These are phyloP conservation scores for Mya arenaria DNA, from an alignment of 1,140 invertebrate genomes.

Conservation along the genomic window DNA sequence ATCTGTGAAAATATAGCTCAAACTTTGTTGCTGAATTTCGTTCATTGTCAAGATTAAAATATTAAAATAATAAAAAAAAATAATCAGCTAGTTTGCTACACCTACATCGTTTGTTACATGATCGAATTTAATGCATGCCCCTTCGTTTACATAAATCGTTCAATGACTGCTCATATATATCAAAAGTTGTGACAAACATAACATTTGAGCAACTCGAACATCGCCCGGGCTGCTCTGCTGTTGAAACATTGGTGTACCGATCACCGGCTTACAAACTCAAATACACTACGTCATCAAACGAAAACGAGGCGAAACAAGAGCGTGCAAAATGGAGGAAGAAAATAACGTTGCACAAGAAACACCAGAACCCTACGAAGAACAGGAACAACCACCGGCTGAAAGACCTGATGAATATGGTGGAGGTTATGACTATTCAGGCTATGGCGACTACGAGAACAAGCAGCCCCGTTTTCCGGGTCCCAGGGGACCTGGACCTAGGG, in stretches of 20 bases:
- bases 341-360: too few species aligned
- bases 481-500: constrained; percentile 43
- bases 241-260: too few species aligned
- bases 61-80: too few species aligned
- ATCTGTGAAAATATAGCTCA: too few species aligned
- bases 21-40: too few species aligned
- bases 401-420: constrained; percentile 39
- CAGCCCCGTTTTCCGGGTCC: constrained; percentile 48
- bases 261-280: too few species aligned
- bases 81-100: too few species aligned
- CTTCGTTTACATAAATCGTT: neutral
- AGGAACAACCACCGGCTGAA: constrained; percentile 19
- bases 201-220: neutral
- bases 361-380: constrained; percentile 12
- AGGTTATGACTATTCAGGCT: constrained; percentile 42
- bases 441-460: constrained; percentile 46
- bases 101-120: neutral
- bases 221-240: neutral
- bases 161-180: neutral
- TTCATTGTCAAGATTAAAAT: too few species aligned
- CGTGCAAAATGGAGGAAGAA: constrained; percentile 58
- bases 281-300: too few species aligned
- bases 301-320: constrained; percentile 44
- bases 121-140: neutral
- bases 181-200: neutral